Evolutionary conservation across 2,888 invertebrate species (phyloP).

Genomic region (Parascotia fuliginaria): DNA sequence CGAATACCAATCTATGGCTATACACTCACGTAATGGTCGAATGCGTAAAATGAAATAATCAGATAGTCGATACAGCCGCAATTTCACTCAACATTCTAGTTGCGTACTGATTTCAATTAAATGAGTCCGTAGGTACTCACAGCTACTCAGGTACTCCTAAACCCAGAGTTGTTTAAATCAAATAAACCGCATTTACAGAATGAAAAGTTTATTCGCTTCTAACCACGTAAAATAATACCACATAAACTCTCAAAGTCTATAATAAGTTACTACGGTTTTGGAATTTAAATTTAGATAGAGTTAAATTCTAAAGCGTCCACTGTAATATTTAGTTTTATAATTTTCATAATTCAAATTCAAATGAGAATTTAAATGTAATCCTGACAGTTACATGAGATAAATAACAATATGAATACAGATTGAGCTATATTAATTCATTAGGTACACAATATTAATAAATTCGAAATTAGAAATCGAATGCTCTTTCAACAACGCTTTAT

Average conservation of each 20-base stretch:
- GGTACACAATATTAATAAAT: background rate
- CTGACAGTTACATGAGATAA: background rate
- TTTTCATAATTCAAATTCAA: slow-evolving; percentile 17
- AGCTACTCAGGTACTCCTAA: slow-evolving; percentile 26
- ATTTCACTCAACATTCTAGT: slow-evolving; percentile 47
- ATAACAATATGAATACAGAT: background rate
- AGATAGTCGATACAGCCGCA: slow-evolving; percentile 14
- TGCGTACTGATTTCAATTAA: slow-evolving; percentile 55
- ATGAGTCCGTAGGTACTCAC: slow-evolving; percentile 28
- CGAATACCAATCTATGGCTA: no score
- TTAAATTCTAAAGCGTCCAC: slow-evolving; percentile 46
- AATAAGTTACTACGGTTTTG: slow-evolving; percentile 56
- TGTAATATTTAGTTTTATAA: slow-evolving; percentile 45
- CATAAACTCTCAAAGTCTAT: slow-evolving; percentile 54
- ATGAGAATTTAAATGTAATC: background rate
- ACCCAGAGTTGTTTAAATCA: slow-evolving; percentile 54
- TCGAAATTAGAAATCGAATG: background rate
- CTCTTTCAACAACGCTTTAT: background rate
- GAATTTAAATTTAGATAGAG: slow-evolving; percentile 58
- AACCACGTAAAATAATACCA: slow-evolving; percentile 64
- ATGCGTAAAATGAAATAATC: slow-evolving; percentile 13
- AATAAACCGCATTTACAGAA: slow-evolving; percentile 63
- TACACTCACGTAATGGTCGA: background rate
- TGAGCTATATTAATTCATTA: background rate
- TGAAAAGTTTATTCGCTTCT: slow-evolving; percentile 60